Base-by-base conservation (phyloP, 2,113 vertebrate species). In the Coracopsis vasa region DNA sequence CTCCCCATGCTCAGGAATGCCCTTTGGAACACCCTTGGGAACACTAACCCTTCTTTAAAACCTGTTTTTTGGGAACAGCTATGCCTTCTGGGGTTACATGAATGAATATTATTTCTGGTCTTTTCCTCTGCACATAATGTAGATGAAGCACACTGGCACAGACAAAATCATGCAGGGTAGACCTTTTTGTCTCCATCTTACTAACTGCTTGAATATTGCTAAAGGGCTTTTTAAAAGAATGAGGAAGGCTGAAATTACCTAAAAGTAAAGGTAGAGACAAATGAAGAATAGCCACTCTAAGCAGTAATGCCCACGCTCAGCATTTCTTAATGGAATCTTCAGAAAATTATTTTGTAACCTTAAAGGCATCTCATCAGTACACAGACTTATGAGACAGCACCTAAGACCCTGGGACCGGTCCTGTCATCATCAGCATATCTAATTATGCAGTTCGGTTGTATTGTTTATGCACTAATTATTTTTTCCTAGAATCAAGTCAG, bases 1-100 rank as follows among this genome's bases (percentile, higher is more conserved):
- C 3, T 31, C 20, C n/a, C 29, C 0, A 1, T 53, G 31, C 42
- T 41, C 66, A 92, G 31, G 21, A 90, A 86, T 0, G 1, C 5
- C 60, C 54, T 41, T 12, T 27, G 71, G 27, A 83, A 20, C 42
- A 42, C 16, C 14, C 45, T 78, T 19, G 10, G 65, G 24, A 67
- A 67, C 16, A 67, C 4, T 10, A 39, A 31, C 10, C 64, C 48
- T 37, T 47, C 48, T 41, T 61, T 60, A 74, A 86, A 89, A 56
- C 5, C 13, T 33, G n/a, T 6, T 56, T 64, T 20, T 44, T 69
- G 60, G 37, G 45, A 72, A 56, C 28, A 42, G 31, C 20, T 67
- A 17, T 42, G 56, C 25, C 4, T 86, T 74, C 47, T 72, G 69
- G 4, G 13, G 16, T 72, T 50, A 74, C 19, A 29, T 1, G 42